Base-by-base conservation (phyloP, 2,797 vertebrate genomes). In the Sebastes dallii region DNA sequence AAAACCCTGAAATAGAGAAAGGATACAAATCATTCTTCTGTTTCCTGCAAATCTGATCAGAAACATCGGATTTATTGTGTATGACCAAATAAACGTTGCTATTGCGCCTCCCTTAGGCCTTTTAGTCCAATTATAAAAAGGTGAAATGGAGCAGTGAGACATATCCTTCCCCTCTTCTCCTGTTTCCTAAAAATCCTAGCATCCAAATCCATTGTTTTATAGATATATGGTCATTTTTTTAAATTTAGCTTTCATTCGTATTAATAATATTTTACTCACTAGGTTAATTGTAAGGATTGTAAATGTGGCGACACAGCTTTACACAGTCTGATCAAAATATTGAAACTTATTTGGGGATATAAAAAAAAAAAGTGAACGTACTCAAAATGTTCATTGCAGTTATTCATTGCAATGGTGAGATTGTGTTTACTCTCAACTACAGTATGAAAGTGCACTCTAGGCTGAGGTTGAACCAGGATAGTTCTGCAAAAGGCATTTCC, bases 381-480 rank as follows among this genome's bases (percentile, higher is more conserved):
- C 27, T 50, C 34, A 42, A 65, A 46, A 66, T 62, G 34, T 71
- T 64, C 20, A 27, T 8, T 61, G 27, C n/a, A 13, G 66, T 62
- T 34, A n/a, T 62, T 59, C 27, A 65, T 8, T 61, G 27, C n/a
- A 13, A 13, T 78, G 72, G 56, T 27, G 50, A 64, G 76, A 75
- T 66, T 10, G 27, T 60, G 12, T 46, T 66, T 7, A 13, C 14
- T 52, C 25, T 66, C 13, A 67, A 24, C n/a, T 25, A 52, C 50
- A 52, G 50, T 54, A 4, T 68, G 58, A 78, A 69, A 72, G 30
- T 61, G 10, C 10, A 39, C 56, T 54, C 34, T 11, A 6, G 39
- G 54, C 27, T 13, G 22, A 58, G 81, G 74, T 25, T 65, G 64
- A 85, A 85, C 50, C 78, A 82, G 78, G 77, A 84, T 79, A 50